A percentile compares a stretch with the other conserved stretches of the same genome.
Conservation (phyloP, 2,113 vertebrate genomes). For the Marmota flaviventris region DNA sequence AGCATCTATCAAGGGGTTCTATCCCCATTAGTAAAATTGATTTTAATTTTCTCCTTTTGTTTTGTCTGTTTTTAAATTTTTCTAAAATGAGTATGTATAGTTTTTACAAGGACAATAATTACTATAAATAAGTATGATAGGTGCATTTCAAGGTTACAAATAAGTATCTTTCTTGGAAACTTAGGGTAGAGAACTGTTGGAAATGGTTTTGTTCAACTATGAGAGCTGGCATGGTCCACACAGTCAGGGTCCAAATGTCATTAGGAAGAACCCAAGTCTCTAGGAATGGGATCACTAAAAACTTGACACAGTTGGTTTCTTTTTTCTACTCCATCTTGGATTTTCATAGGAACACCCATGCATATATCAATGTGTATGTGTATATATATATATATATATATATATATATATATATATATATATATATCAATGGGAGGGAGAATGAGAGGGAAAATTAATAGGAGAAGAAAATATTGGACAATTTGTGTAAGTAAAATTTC, state of each 20-base stretch:
- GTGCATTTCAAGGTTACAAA: constrained; percentile 32
- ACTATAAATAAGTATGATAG: constrained; percentile 23
- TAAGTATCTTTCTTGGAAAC: constrained; percentile 17
- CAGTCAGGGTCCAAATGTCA: not conserved
- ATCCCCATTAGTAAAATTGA: constrained; percentile 7
- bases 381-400: too few species aligned
- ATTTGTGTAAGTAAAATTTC: not conserved
- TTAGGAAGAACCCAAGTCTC: not conserved
- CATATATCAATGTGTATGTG: too few species aligned
- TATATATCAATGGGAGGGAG: not conserved
- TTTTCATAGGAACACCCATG: not conserved
- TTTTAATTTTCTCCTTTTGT: not conserved
- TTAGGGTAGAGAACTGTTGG: not conserved
- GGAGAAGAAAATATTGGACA: not conserved
- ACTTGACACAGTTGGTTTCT: not conserved
- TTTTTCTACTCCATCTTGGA: not conserved
- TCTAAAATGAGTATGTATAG: not conserved
- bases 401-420: too few species aligned
- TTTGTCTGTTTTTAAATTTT: constrained; percentile 12
- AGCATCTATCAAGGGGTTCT: not conserved
- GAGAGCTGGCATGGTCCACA: not conserved
- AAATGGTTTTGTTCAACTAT: not conserved
- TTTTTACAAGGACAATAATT: not conserved
- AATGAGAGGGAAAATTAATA: not conserved
- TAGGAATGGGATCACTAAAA: not conserved